Evolutionary conservation across 2,113 vertebrate species (phyloP).

Genomic region (Nesoenas mayeri): DNA sequence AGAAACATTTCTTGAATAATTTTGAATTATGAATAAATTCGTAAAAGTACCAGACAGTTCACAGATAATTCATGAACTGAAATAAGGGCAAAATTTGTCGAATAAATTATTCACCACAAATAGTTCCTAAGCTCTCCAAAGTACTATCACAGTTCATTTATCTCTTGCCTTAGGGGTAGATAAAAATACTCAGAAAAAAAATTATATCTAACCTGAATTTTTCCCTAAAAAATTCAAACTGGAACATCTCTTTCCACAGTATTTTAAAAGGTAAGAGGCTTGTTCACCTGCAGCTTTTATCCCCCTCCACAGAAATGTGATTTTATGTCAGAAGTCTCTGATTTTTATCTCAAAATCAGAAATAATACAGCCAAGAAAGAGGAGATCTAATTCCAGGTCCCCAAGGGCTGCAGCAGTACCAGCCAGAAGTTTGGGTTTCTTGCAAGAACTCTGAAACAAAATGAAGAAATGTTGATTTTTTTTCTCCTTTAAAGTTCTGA

Average conservation of each 20-base stretch:
- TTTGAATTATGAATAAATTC: constrained; percentile 67
- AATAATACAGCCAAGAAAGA: not conserved
- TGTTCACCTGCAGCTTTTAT: not conserved
- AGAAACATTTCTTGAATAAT: constrained; percentile 65
- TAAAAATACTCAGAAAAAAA: constrained; percentile 66
- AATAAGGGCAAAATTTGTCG: constrained; percentile 68
- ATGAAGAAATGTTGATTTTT: not conserved
- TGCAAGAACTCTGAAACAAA: not conserved
- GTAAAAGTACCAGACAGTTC: constrained; percentile 53
- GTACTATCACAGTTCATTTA: constrained; percentile 65
- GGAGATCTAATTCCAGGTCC: not conserved
- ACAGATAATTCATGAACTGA: constrained; percentile 72
- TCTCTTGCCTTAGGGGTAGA: constrained; percentile 68
- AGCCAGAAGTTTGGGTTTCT: not conserved
- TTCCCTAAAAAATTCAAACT: constrained; percentile 35
- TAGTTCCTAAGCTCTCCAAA: constrained; percentile 67
- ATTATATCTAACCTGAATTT: constrained; percentile 56
- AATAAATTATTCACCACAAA: constrained; percentile 70
- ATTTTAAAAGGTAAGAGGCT: not conserved
- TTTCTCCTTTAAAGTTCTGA: not conserved
- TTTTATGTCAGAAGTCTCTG: not conserved
- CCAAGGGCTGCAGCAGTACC: not conserved
- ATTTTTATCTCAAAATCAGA: not conserved
- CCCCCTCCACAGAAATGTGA: not conserved
- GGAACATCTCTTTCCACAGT: not conserved